phyloP scores from a whole-genome alignment of 2,797 vertebrate species.

The Chelonia mydas region DNA sequence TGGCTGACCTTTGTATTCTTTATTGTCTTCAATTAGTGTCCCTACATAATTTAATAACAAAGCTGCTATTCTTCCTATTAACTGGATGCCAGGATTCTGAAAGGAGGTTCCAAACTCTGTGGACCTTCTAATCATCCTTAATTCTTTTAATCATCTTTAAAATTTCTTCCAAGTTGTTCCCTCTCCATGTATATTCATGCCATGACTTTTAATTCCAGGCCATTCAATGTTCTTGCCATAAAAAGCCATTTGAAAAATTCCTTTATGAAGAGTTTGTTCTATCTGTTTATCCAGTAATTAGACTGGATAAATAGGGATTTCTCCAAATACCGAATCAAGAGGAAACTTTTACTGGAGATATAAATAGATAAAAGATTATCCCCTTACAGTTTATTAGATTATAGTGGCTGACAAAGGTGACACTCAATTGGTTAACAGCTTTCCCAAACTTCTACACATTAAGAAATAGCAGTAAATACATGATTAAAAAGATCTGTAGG shows the following conservation, averaged over 20 bases:
- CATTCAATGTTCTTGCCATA: constrained; percentile 71
- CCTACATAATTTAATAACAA: constrained; percentile 53
- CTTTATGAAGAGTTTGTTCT: constrained; percentile 49
- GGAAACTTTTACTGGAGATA: constrained; percentile 56
- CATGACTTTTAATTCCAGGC: constrained; percentile 62
- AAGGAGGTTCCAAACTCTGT: constrained; percentile 18
- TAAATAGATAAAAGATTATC: constrained; percentile 8
- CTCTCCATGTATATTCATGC: constrained; percentile 35
- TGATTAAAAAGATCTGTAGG: constrained; percentile 47
- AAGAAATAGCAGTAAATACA: constrained; percentile 60
- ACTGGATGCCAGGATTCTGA: not conserved
- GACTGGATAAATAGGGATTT: constrained; percentile 52
- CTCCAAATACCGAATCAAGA: constrained; percentile 56
- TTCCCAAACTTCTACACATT: constrained; percentile 64
- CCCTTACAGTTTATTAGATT: constrained; percentile 56
- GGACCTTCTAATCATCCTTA: constrained; percentile 22
- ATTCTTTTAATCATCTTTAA: constrained; percentile 45
- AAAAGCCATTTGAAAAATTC: constrained; percentile 63
- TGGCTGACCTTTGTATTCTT: constrained; percentile 8
- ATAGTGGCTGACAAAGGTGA: constrained; percentile 64
- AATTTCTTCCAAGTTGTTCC: constrained; percentile 48
- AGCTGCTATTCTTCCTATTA: constrained; percentile 36
- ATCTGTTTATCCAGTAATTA: constrained; percentile 70
- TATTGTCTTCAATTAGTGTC: constrained; percentile 40
- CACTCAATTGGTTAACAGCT: constrained; percentile 53